phyloP scores from a whole-genome alignment of 1,140 invertebrate genomes.

The Acromyrmex charruanus region DNA sequence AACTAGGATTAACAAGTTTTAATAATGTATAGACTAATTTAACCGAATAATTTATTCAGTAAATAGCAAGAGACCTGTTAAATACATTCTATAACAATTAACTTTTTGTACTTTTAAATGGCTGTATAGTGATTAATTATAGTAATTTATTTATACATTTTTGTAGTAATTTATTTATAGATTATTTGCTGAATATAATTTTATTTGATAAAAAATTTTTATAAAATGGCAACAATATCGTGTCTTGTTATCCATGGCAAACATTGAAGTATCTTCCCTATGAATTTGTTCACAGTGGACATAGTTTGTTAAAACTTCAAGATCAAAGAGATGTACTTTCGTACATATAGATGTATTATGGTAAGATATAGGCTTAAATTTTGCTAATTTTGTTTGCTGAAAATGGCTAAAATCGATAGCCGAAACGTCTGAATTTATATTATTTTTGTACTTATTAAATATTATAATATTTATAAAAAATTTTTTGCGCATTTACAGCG shows the following conservation, averaged over 20 bases:
- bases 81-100: not conserved
- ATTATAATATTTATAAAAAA: no score
- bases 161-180: no score
- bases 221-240: not conserved
- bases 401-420: no score
- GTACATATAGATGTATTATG: no score
- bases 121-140: not conserved
- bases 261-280: not conserved
- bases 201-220: not conserved
- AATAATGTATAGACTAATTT: constrained; percentile 25
- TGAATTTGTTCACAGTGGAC: no score
- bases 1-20: constrained; percentile 3
- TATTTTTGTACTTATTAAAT: no score
- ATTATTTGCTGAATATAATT: not conserved
- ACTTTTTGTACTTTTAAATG: not conserved
- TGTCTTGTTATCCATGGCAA: not conserved
- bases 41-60: not conserved
- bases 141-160: not conserved
- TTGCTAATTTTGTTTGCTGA: no score
- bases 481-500: no score
- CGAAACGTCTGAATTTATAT: no score
- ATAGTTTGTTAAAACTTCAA: no score
- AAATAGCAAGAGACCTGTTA: not conserved
- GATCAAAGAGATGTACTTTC: no score
- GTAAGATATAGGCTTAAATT: no score